Percentiles rank a stretch among this genome's conserved stretches.
Evolutionary conservation across 2,113 vertebrate genomes (phyloP).

Genomic region (Nyctereutes procyonoides): DNA sequence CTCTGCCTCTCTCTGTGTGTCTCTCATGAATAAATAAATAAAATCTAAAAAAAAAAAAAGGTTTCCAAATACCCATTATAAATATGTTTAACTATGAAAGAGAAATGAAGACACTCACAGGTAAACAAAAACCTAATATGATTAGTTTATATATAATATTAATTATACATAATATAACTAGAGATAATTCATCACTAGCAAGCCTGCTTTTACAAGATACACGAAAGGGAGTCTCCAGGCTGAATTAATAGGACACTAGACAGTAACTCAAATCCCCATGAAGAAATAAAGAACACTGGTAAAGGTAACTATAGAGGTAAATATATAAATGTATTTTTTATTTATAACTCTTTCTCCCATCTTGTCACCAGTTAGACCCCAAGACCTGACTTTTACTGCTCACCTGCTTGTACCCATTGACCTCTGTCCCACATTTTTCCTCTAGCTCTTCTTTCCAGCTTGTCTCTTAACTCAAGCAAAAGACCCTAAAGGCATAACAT

Average conservation of each 20-base stretch:
- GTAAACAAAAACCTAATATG: not conserved
- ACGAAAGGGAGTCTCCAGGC: not conserved
- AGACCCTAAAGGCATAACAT: not conserved
- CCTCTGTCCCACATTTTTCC: not conserved
- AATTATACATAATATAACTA: not conserved
- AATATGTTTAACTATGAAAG: not conserved
- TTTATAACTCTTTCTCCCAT: not conserved
- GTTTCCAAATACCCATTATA: not conserved
- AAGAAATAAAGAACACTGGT: not conserved
- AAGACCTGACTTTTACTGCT: not conserved
- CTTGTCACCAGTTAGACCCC: not conserved
- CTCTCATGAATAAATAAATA: too few relatives aligned
- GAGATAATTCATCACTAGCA: not conserved
- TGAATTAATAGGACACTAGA: not conserved
- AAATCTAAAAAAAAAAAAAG: not conserved
- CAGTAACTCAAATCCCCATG: not conserved
- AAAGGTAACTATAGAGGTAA: not conserved
- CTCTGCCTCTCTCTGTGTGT: too few relatives aligned
- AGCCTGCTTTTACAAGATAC: not conserved
- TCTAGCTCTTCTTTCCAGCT: not conserved
- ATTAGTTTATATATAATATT: not conserved
- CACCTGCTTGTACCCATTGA: not conserved
- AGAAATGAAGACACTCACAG: conserved; percentile 18
- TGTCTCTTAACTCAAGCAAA: not conserved
- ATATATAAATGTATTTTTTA: not conserved